Evolutionary conservation across 1,140 invertebrate species (phyloP).

Genomic region (Ceratosolen fusciceps): DNA sequence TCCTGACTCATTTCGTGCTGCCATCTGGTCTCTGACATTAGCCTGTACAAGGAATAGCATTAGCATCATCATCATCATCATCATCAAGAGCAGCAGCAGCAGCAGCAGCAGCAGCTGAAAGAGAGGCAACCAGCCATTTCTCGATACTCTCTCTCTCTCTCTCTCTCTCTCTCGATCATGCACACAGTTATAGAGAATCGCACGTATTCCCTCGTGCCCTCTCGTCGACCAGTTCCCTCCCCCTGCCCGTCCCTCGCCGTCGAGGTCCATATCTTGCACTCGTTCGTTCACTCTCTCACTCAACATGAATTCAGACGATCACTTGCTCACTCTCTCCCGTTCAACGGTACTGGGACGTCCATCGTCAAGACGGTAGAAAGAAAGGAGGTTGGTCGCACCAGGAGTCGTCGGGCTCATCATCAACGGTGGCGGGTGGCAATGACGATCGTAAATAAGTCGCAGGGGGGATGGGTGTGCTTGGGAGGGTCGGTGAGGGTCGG

Average conservation of each 20-base stretch:
- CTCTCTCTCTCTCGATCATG: constrained; percentile 18
- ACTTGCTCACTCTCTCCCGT: neutral
- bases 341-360: too few relatives aligned
- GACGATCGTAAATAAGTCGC: too few relatives aligned
- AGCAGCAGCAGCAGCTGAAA: too few relatives aligned
- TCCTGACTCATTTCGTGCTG: constrained; percentile 61
- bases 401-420: too few relatives aligned
- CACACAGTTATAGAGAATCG: neutral
- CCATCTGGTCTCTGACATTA: constrained; percentile 70
- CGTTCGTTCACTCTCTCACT: neutral
- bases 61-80: too few relatives aligned
- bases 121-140: constrained; percentile 30
- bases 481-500: too few relatives aligned
- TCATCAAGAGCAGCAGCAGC: too few relatives aligned
- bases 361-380: too few relatives aligned
- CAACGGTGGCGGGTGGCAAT: too few relatives aligned
- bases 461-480: too few relatives aligned
- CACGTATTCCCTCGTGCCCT: neutral
- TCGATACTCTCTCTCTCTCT: constrained; percentile 21
- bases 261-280: neutral
- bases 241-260: constrained; percentile 6
- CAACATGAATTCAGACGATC: neutral
- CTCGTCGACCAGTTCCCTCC: neutral
- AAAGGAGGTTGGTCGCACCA: too few relatives aligned
- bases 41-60: constrained; percentile 46